Conservation (phyloP, 2,797 vertebrate species). For the Gadopsis marmoratus region DNA sequence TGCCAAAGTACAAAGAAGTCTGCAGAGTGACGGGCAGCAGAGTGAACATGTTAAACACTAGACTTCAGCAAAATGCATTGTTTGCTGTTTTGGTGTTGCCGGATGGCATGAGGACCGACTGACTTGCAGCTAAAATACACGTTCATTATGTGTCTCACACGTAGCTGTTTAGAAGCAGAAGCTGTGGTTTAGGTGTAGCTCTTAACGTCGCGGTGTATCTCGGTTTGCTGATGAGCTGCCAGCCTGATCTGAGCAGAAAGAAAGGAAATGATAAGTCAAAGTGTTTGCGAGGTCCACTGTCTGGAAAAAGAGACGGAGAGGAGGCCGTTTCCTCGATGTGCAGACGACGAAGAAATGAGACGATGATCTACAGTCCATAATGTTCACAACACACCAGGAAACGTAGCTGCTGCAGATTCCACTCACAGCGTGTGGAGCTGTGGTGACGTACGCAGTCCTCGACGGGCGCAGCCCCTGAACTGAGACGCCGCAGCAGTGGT, state of each 20-base stretch:
- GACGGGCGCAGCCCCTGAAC: background rate
- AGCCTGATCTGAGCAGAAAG: background rate
- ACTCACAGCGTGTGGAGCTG: background rate
- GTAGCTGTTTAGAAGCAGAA: background rate
- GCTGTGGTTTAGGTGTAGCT: background rate
- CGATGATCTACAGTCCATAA: background rate
- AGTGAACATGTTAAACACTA: background rate
- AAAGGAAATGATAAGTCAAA: conserved; percentile 21
- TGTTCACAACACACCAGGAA: background rate
- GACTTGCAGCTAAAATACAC: background rate
- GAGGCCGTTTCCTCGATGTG: background rate
- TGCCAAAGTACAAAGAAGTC: background rate
- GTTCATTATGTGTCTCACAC: background rate
- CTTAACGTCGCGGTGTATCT: background rate
- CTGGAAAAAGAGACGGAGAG: background rate
- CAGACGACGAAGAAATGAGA: conserved; percentile 15
- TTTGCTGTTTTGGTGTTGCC: background rate
- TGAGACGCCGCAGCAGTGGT: background rate
- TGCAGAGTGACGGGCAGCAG: background rate
- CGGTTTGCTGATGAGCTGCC: conserved; percentile 5
- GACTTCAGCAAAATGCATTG: background rate
- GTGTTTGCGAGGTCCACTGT: background rate
- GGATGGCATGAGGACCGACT: background rate
- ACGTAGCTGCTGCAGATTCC: no score
- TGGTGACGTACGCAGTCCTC: background rate